These are phyloP conservation scores for Lepidurus couesii DNA, from an alignment of 1,140 invertebrate species.

Conservation along the genomic window DNA sequence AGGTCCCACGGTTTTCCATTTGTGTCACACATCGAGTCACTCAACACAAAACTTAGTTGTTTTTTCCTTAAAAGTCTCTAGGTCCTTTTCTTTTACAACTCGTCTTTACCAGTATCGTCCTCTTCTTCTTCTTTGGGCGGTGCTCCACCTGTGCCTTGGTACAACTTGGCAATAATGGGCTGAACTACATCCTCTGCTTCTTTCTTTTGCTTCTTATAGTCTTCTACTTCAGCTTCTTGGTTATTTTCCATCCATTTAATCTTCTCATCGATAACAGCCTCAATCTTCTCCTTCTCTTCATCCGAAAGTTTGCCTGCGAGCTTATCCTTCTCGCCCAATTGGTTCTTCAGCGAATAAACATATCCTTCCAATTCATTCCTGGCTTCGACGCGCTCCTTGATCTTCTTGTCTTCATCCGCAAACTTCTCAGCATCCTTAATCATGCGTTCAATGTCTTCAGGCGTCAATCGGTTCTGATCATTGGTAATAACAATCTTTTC, in stretches of 20 bases:
- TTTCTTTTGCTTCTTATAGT: slow-evolving; percentile 96
- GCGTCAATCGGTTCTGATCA: slow-evolving; percentile 92
- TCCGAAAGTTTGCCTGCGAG: slow-evolving; percentile 85
- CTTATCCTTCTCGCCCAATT: slow-evolving; percentile 95
- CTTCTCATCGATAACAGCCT: slow-evolving; percentile 89
- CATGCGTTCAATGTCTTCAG: slow-evolving; percentile 98
- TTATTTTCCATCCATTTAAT: slow-evolving; percentile 98
- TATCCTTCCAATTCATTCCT: slow-evolving; percentile 95
- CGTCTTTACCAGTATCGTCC: slow-evolving; percentile 50
- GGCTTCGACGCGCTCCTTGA: slow-evolving; percentile 94
- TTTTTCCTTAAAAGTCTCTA: not conserved
- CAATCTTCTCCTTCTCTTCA: slow-evolving; percentile 92
- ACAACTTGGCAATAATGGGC: slow-evolving; percentile 95
- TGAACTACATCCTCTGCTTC: slow-evolving; percentile 91
- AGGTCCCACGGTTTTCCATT: not conserved
- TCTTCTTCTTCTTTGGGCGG: slow-evolving; percentile 61
- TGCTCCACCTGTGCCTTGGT: slow-evolving; percentile 70
- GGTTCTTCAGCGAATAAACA: slow-evolving; percentile 96
- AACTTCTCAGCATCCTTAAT: slow-evolving; percentile 98
- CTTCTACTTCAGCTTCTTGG: slow-evolving; percentile 85
- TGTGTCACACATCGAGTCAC: not conserved
- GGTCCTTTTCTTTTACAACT: slow-evolving; percentile 26
- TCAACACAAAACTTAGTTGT: not conserved
- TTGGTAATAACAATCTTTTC: slow-evolving; percentile 99
- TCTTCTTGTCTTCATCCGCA: slow-evolving; percentile 95